Evolutionary conservation across 2,888 invertebrate genomes (phyloP), one percentile per base, ranked within the genome.

Genomic region (Aelia acuminata): DNA sequence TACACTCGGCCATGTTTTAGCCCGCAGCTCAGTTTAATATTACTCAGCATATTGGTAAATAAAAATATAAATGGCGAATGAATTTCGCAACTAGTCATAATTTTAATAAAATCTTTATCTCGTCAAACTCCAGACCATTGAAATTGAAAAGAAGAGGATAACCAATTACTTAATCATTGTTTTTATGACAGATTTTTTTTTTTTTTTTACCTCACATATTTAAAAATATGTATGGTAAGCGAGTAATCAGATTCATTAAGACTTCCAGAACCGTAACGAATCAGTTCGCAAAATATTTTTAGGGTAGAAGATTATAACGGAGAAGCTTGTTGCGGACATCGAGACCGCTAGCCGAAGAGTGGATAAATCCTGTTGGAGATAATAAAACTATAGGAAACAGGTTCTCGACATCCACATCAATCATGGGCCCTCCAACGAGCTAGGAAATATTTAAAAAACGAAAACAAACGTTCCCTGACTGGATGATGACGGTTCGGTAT

Each of bases 391-490:
- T 80, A 80, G 39, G 13, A 26, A 80, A 80, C 80, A 80, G 80
- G 80, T 80, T 80, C 22, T 39, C 22, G n/a, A 11, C 10, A 5
- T 22, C 22, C 13, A 5, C 80, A 80, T 80, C n/a, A 43, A 80
- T 80, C 80, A 80, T n/a, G 11, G n/a, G 7, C 80, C n/a, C 15
- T 80, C 39, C 80, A n/a, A 13, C 80, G 35, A 47, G 80, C 15
- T 43, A 80, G 80, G 80, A 80, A 80, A 80, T 75, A 75, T 39
- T 80, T 11, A 80, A 80, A 80, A n/a, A 80, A 43, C 35, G 22
- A 43, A 80, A 43, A 75, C 75, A 43, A 80, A 43, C 11, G 80
- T 80, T 53, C 43, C 8, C 43, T 80, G 80, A 22, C 80, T 39
- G 80, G 43, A 57, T 80, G 10, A 43, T 47, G 80, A 43, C 22